Conservation (phyloP, 2,113 vertebrate genomes). For the Macheiramphus alcinus region DNA sequence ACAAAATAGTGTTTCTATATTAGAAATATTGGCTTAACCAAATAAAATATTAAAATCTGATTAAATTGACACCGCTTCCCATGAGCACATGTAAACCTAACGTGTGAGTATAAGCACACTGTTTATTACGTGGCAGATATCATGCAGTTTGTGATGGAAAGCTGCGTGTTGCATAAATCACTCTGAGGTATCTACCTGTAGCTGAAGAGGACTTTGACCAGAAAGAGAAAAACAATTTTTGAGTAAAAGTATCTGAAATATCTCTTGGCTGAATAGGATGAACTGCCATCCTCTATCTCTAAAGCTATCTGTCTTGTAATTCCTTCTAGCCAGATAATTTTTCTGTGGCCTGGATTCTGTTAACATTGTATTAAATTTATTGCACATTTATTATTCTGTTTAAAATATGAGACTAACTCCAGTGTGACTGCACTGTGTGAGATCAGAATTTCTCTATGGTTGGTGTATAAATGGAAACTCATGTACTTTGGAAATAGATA, state of each 20-base stretch:
- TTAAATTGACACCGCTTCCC: background rate
- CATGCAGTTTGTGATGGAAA: background rate
- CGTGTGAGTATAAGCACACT: accelerated
- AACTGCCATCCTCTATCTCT: background rate
- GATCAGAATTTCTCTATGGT: background rate
- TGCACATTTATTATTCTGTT: constrained; percentile 4
- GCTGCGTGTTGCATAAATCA: background rate
- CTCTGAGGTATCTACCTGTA: background rate
- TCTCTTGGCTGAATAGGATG: background rate
- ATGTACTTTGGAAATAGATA: background rate
- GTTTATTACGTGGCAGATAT: background rate
- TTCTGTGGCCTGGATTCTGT: background rate
- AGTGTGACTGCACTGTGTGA: background rate
- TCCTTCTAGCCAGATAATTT: background rate
- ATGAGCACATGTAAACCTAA: background rate
- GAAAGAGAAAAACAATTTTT: background rate
- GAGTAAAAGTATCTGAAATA: background rate
- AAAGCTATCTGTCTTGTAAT: background rate
- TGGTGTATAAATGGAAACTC: background rate
- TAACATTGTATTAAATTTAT: background rate
- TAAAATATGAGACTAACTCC: background rate
- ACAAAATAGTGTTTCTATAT: background rate
- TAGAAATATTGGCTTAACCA: background rate
- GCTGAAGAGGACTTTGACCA: background rate
- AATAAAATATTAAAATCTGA: background rate